Base-by-base conservation (phyloP, 2,888 invertebrate species). In the Morpho achilles region DNA sequence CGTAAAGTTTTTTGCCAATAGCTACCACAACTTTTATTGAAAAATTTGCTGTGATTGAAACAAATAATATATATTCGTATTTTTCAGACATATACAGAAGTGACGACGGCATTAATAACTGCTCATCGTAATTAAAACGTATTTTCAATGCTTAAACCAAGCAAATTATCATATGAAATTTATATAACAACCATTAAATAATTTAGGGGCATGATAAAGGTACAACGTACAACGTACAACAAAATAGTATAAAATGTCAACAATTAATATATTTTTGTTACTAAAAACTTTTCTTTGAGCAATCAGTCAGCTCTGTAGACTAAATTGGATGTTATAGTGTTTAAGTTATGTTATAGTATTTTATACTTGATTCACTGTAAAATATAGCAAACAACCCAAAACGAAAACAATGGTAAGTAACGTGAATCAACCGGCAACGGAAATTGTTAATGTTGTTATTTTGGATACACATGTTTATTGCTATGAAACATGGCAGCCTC, bases 401-500 rank as follows among this genome's bases (percentile, higher is more conserved):
- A 75, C 70, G 71, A 73, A 81, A 80, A 82, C 76, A 77, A 76
- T 77, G 74, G 74, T 77, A 76, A 79, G 74, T 77, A 76, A 79
- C 71, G 73, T 72, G 72, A 69, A 74, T 69, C 71, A 74, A 72
- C 73, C 69, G 67, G 70, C 69, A 76, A 76, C 76, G 80, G 78
- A 84, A 82, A 84, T 79, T 82, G 82, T 83, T 84, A 84, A 84
- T 84, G 82, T 82, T 82, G 82, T 86, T 87, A 85, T 86, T 87
- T 86, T 84, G 83, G 83, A 85, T 87, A 87, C 84, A 87, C 84
- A 86, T 87, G 87, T 88, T 88, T 88, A 89, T 87, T 87, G 82
- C 82, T 83, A 87, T 85, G 86, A 88, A 88, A 87, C 86, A 87
- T 88, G 86, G 87, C 86, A 86, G 82, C 76, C 82, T 85, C 85